Evolutionary conservation across 2,888 invertebrate genomes (phyloP).

Genomic region (Thysanoteuthis rhombus): DNA sequence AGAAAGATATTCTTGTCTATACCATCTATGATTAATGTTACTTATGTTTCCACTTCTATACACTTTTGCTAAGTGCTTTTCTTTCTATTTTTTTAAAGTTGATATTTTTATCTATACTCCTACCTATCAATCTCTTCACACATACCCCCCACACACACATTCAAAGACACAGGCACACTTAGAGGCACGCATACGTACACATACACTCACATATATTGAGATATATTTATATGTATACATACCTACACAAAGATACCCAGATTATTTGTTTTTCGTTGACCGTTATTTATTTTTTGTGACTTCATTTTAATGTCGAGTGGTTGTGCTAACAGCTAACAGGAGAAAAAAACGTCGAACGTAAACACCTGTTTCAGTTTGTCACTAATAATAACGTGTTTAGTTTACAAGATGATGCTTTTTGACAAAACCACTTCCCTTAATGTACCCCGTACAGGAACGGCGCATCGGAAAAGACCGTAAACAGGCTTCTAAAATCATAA

Average conservation of each 20-base stretch:
- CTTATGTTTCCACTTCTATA: too few relatives aligned
- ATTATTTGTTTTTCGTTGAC: neutral
- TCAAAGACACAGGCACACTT: too few relatives aligned
- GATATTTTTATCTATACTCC: too few relatives aligned
- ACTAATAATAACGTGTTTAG: neutral
- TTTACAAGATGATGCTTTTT: neutral
- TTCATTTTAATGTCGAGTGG: neutral
- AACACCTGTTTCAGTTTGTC: neutral
- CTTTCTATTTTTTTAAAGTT: too few relatives aligned
- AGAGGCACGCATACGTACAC: too few relatives aligned
- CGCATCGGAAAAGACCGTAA: neutral
- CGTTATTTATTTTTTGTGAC: neutral
- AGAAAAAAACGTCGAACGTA: neutral
- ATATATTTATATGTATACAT: too few relatives aligned
- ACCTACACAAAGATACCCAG: neutral
- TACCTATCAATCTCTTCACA: too few relatives aligned
- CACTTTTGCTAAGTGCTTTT: too few relatives aligned
- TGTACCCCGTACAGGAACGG: neutral
- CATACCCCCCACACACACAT: too few relatives aligned
- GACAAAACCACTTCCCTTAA: neutral
- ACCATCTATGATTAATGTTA: too few relatives aligned
- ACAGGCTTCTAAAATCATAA: neutral
- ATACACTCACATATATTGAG: too few relatives aligned
- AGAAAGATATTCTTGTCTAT: too few relatives aligned
- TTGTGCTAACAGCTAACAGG: neutral